A percentile compares a stretch with the other conserved stretches of the same genome.
These are phyloP conservation scores for Tetragonula carbonaria DNA, from an alignment of 2,888 invertebrate species.

Conservation along the genomic window DNA sequence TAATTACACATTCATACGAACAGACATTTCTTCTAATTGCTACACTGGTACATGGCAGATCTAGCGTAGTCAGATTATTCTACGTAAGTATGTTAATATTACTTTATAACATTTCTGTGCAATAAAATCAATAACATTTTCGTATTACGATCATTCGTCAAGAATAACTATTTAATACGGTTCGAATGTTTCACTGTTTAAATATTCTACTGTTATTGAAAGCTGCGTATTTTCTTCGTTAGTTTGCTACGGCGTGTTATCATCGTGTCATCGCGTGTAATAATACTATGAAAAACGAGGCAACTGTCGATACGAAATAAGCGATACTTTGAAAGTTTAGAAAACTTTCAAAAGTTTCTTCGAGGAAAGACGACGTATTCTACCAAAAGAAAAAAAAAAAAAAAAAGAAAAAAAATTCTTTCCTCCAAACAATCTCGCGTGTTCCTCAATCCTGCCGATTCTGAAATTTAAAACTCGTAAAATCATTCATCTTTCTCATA, in stretches of 20 bases:
- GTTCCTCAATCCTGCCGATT: background rate
- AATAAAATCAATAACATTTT: background rate
- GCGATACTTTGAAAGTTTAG: background rate
- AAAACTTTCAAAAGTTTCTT: no score
- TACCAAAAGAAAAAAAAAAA: no score
- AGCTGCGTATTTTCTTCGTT: background rate
- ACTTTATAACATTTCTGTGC: background rate
- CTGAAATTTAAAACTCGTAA: background rate
- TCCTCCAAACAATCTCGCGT: background rate
- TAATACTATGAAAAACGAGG: background rate
- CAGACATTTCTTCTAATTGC: background rate
- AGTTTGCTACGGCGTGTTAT: background rate
- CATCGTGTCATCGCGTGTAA: background rate
- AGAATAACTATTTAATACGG: background rate
- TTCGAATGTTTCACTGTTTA: background rate
- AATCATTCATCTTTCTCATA: slow-evolving; percentile 10
- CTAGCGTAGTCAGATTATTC: background rate
- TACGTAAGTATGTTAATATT: background rate
- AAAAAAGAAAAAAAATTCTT: background rate
- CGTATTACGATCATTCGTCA: background rate
- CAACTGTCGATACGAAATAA: background rate
- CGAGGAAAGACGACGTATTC: no score
- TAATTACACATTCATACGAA: slow-evolving; percentile 22
- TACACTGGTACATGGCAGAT: background rate
- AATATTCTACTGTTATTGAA: background rate